Evolutionary conservation across 2,888 invertebrate species (phyloP).

Genomic region (Brachyptera putata): DNA sequence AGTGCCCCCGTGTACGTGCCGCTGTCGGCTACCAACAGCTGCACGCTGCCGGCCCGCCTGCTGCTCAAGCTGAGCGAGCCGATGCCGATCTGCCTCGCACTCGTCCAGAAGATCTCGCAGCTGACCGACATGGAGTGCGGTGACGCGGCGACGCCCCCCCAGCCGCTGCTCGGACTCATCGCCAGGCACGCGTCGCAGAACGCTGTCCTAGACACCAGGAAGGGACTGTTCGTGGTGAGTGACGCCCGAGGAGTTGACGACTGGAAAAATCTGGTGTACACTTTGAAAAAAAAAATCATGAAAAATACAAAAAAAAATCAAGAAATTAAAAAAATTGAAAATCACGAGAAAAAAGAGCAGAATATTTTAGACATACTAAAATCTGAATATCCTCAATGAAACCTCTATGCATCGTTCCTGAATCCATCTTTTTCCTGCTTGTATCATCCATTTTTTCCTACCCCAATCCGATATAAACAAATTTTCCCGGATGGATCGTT

Average conservation of each 20-base stretch:
- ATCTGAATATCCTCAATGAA: too few species aligned
- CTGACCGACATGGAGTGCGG: constrained; percentile 56
- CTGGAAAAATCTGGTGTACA: too few species aligned
- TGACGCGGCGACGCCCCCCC: constrained; percentile 51
- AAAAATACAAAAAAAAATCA: too few species aligned
- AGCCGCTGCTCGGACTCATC: constrained; percentile 71
- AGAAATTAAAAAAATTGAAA: too few species aligned
- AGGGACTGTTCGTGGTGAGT: constrained; percentile 81
- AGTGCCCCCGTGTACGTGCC: constrained; percentile 76
- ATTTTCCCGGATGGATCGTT: too few species aligned
- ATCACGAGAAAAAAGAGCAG: too few species aligned
- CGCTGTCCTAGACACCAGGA: constrained; percentile 57
- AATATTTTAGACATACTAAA: too few species aligned
- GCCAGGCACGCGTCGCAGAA: constrained; percentile 72
- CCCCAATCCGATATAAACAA: too few species aligned
- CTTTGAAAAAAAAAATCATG: too few species aligned
- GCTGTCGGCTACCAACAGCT: constrained; percentile 78
- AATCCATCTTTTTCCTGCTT: too few species aligned
- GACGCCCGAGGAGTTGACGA: constrained; percentile 24
- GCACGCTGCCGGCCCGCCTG: constrained; percentile 87
- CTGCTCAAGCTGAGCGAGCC: constrained; percentile 77
- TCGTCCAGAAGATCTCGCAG: constrained; percentile 65
- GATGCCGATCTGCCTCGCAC: constrained; percentile 75
- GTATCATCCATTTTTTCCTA: too few species aligned
- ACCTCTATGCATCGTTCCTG: too few species aligned